Base-by-base conservation (phyloP, 2,888 invertebrate genomes). In the Lepidocyrtinus sp. region DNA sequence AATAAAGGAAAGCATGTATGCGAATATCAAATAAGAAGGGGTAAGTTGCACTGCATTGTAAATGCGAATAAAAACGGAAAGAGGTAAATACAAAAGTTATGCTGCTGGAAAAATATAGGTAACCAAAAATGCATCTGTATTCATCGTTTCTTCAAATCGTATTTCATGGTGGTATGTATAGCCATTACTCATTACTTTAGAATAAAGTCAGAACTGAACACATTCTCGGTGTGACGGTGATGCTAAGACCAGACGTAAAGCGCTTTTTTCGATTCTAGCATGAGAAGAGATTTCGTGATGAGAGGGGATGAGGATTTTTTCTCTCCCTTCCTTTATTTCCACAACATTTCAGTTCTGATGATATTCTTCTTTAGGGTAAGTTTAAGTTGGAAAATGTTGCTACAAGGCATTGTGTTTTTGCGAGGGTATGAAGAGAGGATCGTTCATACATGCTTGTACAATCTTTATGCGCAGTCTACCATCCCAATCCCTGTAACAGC, bases 241-340 rank as follows among this genome's bases (percentile, higher is more conserved):
- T 36, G 36, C 36, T 36, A 7, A 36, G 36, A 5, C 5, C 12
- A 12, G 36, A 36, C 12, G 36, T 5, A 36, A 36, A 36, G 12
- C 12, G 36, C 36, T 36, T 36, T n/a, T 36, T 36, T 36, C 36
- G 36, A 36, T n/a, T n/a, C 27, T 64, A 27, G 64, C 36, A 12
- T 17, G 15, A 3, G 17, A 17, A 26, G 26, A 63, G 19, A 46
- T 62, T 9, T 2, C 36, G 69, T 36, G 24, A 21, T 70, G 77
- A n/a, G n/a, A 78, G 78, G 78, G 78, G 78, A 78, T 78, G 78
- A 77, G 72, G 78, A 63, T 78, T 67, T 69, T 72, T 26, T 45
- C 68, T 72, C 19, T n/a, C 59, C 17, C 45, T 63, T 46, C 36
- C 24, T n/a, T 24, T 21, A 67, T 46, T 67, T 45, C 36, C 36